A percentile compares a stretch with the other conserved stretches of the same genome.
Conservation (phyloP, 2,888 invertebrate genomes). For the Caenorhabditis macrosperma region DNA sequence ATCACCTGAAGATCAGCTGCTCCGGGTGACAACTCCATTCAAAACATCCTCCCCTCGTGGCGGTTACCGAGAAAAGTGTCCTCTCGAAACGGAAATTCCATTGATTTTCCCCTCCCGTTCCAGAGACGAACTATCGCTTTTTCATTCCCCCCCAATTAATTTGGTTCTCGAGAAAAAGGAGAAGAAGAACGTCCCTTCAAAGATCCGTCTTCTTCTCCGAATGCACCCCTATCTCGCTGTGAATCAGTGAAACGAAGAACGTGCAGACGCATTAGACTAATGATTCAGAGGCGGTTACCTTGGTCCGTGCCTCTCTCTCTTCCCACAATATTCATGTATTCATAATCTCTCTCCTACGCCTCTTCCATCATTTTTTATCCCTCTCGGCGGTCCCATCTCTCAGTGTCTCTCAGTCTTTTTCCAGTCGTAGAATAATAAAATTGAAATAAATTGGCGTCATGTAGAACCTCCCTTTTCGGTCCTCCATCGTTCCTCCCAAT, state of each 20-base stretch:
- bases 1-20: no score
- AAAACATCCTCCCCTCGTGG: no score
- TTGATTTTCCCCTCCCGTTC: no score
- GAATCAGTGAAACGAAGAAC: not conserved
- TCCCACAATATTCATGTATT: slow-evolving; percentile 11
- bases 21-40: no score
- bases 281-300: not conserved
- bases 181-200: no score
- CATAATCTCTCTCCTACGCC: not conserved
- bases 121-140: no score
- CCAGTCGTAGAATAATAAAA: slow-evolving; percentile 29
- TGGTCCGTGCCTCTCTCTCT: not conserved
- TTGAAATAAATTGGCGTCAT: slow-evolving; percentile 42
- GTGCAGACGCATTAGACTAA: not conserved
- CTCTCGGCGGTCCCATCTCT: not conserved
- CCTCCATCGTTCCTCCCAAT: slow-evolving; percentile 1
- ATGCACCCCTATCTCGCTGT: not conserved
- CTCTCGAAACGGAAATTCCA: no score
- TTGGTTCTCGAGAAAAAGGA: no score
- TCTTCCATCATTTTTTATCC: slow-evolving; percentile 8
- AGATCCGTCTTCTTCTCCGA: no score
- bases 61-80: no score
- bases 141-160: no score
- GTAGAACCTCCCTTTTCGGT: slow-evolving; percentile 9
- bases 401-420: not conserved